Conservation (phyloP, 2,113 vertebrate species). For the Dromiciops gliroides region DNA sequence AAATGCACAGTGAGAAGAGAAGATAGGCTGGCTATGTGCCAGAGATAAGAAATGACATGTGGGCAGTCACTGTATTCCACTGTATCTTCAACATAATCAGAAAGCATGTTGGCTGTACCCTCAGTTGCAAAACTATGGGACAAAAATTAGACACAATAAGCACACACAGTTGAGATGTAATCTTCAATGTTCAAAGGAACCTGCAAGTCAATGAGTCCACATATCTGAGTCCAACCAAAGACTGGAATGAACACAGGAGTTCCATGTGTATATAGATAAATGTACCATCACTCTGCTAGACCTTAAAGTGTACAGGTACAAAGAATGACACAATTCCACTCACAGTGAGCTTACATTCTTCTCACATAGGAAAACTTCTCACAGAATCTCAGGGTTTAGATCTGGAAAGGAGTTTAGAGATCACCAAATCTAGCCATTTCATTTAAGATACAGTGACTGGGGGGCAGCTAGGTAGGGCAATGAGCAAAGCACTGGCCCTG, state of each 20-base stretch:
- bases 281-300: neutral
- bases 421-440: neutral
- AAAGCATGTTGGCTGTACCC: neutral
- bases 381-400: neutral
- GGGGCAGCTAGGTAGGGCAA: too few species aligned
- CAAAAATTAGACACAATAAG: neutral
- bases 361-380: neutral
- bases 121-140: neutral
- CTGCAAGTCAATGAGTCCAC: neutral
- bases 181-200: neutral
- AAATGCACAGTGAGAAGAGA: neutral
- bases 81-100: neutral
- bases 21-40: neutral
- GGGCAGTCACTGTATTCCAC: neutral
- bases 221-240: neutral
- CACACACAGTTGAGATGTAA: neutral
- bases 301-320: neutral
- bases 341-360: neutral
- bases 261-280: neutral
- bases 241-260: neutral
- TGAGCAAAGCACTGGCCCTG: too few species aligned
- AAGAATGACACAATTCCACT: neutral
- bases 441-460: neutral
- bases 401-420: neutral
- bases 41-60: neutral